Base-by-base conservation (phyloP, 2,113 vertebrate species). In the Pterocles orientalis region DNA sequence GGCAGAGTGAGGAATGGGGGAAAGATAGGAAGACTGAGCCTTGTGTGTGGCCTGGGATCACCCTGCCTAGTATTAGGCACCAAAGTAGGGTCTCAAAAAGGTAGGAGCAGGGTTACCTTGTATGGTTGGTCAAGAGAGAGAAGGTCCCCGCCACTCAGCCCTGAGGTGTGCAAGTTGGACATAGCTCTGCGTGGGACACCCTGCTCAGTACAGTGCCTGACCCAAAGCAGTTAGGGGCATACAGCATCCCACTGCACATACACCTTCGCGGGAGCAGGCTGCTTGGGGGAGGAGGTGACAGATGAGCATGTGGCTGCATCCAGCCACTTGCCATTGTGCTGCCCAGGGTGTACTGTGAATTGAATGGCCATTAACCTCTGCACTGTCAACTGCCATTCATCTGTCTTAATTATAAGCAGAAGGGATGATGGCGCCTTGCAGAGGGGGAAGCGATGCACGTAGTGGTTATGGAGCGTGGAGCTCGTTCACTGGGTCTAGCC, bases 391-490 rank as follows among this genome's bases (percentile, higher is more conserved):
- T 82, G 88, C 85, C 9, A 14, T 62, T 92, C 82, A 2, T 93
- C 61, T 51, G 2, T 93, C 78, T 81, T 72, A 88, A 93, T 94
- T 90, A 57, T 26, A 66, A 23, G 2, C 4, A 1, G 53, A 33
- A 47, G 71, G 48, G 51, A 1, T 12, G 26, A 18, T 15, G 50
- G 29, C 78, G 60, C 29, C 20, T 70, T 11, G 33, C 31, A 9
- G 58, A 56, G 39, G 4, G 15, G 28, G 25, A 61, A 43, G 53
- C 0, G 1, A 2, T 54, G 28, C 5, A 14, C 1, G 0, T 15
- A 9, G 29, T 0, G 0, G 21, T 81, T 71, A 18, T 0, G 0
- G 64, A 81, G 39, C 41, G 47, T 0, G 0, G 25, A 82, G 48
- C 26, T 79, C 4, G 4, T 88, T 43, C 13, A 6, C 28, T 71